Conservation (phyloP, 2,888 invertebrate species). For the Limnephilus lunatus region DNA sequence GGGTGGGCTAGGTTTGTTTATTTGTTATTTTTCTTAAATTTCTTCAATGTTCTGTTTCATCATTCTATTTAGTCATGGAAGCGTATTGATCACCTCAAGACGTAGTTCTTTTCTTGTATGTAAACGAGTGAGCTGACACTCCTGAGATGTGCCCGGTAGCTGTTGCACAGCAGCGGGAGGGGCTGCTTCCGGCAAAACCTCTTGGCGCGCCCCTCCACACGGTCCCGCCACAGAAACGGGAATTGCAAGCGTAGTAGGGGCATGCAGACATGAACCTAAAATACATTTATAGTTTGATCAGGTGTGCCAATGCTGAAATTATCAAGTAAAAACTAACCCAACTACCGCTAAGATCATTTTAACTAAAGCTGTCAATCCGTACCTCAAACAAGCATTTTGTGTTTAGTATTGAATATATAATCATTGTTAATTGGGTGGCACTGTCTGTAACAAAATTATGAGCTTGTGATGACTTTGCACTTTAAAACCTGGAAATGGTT, state of each 20-base stretch:
- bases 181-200: slow-evolving; percentile 79
- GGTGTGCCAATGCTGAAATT: neutral
- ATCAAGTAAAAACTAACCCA: neutral
- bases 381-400: too few species aligned
- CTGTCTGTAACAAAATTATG: too few species aligned
- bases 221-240: slow-evolving; percentile 83
- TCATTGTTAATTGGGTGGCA: too few species aligned
- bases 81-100: slow-evolving; percentile 79
- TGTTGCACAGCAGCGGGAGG: slow-evolving; percentile 82
- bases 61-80: neutral
- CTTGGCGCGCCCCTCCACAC: slow-evolving; percentile 83
- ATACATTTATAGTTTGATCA: neutral
- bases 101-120: slow-evolving; percentile 80
- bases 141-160: slow-evolving; percentile 84
- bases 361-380: too few species aligned
- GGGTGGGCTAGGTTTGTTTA: neutral
- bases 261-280: slow-evolving; percentile 78
- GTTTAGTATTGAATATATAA: too few species aligned
- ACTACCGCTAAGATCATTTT: too few species aligned
- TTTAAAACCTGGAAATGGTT: too few species aligned
- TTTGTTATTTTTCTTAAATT: neutral
- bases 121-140: slow-evolving; percentile 82
- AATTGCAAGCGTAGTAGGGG: slow-evolving; percentile 82
- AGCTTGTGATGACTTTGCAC: too few species aligned
- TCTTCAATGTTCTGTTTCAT: neutral